Percentiles rank a stretch among this genome's conserved stretches.
These are phyloP conservation scores for Zaprionus vittiger DNA, from an alignment of 1,140 invertebrate genomes.

Conservation along the genomic window DNA sequence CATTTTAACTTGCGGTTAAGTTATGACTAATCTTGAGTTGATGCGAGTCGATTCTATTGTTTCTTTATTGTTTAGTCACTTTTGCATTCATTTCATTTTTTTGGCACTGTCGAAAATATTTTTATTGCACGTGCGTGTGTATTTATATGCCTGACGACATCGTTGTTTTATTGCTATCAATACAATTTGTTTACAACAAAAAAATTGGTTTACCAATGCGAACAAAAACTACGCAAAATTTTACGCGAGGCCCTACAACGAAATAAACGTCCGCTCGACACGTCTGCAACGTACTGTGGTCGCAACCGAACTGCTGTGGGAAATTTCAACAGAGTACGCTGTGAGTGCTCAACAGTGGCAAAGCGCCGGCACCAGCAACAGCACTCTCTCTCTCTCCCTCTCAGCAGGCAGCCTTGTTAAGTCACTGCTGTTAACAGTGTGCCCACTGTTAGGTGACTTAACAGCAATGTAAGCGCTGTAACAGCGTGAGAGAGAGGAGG, in stretches of 20 bases:
- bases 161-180: slow-evolving; percentile 29
- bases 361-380: slow-evolving; percentile 22
- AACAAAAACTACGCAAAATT: slow-evolving; percentile 49
- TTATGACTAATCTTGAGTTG: slow-evolving; percentile 61
- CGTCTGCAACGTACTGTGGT: slow-evolving; percentile 23
- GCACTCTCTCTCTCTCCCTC: slow-evolving; percentile 13
- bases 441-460: not conserved
- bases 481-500: not conserved
- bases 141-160: slow-evolving; percentile 60
- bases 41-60: not conserved
- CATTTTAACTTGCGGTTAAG: slow-evolving; percentile 52
- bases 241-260: slow-evolving; percentile 58
- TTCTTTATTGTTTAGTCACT: slow-evolving; percentile 51
- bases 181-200: slow-evolving; percentile 28
- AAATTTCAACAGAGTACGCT: slow-evolving; percentile 27
- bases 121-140: slow-evolving; percentile 23
- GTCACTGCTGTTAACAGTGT: slow-evolving; percentile 4
- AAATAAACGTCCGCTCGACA: slow-evolving; percentile 26
- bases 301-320: slow-evolving; percentile 50
- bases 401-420: not conserved
- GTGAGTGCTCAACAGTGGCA: slow-evolving; percentile 12
- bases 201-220: slow-evolving; percentile 10
- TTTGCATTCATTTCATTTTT: slow-evolving; percentile 43
- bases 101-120: slow-evolving; percentile 21
- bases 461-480: slow-evolving; percentile 6